These are phyloP conservation scores for Gallinago paraguaiae DNA, from an alignment of 2,113 vertebrate species.

Conservation along the genomic window DNA sequence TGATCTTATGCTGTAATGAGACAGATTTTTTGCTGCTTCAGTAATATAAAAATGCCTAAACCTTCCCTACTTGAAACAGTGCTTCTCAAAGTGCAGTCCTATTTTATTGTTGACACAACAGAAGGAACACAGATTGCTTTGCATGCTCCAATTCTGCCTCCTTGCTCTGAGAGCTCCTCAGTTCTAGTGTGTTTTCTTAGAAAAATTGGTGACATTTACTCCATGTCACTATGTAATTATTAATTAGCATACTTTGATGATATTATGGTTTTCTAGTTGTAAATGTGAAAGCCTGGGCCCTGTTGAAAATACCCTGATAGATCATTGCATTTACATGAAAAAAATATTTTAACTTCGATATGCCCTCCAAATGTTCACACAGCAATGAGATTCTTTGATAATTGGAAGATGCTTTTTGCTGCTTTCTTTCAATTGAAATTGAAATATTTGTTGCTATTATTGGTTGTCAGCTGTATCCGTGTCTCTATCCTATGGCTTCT, in stretches of 20 bases:
- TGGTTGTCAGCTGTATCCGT: not conserved
- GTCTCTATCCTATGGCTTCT: not conserved
- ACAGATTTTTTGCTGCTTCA: not conserved
- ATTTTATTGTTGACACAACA: not conserved
- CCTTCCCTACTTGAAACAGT: not conserved
- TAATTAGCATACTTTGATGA: not conserved
- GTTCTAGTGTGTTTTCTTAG: not conserved
- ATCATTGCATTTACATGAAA: not conserved
- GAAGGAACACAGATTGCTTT: not conserved
- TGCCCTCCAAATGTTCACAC: not conserved
- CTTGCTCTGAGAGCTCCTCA: not conserved
- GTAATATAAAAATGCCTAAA: not conserved
- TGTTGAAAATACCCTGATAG: not conserved
- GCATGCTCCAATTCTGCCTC: not conserved
- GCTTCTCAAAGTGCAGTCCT: not conserved
- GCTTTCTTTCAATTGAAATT: not conserved
- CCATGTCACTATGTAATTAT: not conserved
- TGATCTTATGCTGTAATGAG: not conserved
- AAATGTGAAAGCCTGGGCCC: not conserved
- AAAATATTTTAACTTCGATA: not conserved
- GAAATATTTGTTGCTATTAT: not conserved
- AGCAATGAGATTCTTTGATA: not conserved
- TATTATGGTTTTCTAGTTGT: not conserved
- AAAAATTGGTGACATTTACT: not conserved
- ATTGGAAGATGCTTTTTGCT: not conserved